Evolutionary conservation across 2,888 invertebrate species (phyloP).

Genomic region (Cremastinae sp.): DNA sequence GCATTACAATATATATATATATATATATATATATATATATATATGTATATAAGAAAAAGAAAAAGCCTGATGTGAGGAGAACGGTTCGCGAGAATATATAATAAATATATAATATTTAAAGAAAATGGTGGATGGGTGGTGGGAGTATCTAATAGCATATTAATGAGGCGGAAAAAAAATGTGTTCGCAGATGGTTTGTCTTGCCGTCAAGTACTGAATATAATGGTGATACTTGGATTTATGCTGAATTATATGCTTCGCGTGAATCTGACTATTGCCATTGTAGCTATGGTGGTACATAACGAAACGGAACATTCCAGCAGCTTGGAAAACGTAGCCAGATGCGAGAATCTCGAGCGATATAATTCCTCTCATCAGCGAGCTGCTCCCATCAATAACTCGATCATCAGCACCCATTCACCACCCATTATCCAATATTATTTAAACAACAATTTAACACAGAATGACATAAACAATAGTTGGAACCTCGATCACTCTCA

Average conservation of each 20-base stretch:
- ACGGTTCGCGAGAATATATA: too few relatives aligned
- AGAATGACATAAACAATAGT: constrained; percentile 41
- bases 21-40: too few relatives aligned
- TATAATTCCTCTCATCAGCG: constrained; percentile 15
- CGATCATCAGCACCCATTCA: too few relatives aligned
- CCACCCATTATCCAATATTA: neutral
- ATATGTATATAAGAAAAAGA: too few relatives aligned
- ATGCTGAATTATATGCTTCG: constrained; percentile 95
- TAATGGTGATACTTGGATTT: constrained; percentile 93
- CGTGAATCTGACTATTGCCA: constrained; percentile 92
- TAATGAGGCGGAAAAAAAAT: constrained; percentile 6
- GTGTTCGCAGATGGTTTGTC: constrained; percentile 85
- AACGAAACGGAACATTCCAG: constrained; percentile 68
- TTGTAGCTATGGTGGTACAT: constrained; percentile 89
- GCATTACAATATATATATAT: too few relatives aligned
- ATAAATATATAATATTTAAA: too few relatives aligned
- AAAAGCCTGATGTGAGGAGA: too few relatives aligned
- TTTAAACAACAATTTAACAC: constrained; percentile 5
- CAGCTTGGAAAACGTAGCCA: constrained; percentile 13
- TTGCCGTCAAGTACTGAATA: constrained; percentile 90
- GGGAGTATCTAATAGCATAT: too few relatives aligned
- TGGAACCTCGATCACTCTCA: constrained; percentile 31
- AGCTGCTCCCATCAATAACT: constrained; percentile 20
- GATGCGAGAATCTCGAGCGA: constrained; percentile 32
- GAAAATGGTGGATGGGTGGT: too few relatives aligned